phyloP scores from a whole-genome alignment of 1,140 invertebrate genomes.

The Saccostrea glomerata region DNA sequence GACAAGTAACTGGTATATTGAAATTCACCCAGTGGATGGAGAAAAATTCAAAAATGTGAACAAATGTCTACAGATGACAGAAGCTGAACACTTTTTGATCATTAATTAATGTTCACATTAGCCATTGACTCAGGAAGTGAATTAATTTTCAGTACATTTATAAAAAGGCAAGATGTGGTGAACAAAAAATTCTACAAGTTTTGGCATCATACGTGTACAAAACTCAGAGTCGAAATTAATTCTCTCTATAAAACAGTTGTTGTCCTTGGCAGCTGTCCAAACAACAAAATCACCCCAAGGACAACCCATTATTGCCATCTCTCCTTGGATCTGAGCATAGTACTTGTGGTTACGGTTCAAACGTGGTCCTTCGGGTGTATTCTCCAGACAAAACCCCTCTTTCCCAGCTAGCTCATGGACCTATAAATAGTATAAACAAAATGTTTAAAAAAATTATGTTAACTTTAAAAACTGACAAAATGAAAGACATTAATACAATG shows the following conservation, averaged over 20 bases:
- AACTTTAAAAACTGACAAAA: not conserved
- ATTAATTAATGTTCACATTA: no score
- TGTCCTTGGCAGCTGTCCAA: constrained; percentile 31
- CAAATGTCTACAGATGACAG: no score
- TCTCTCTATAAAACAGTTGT: constrained; percentile 42
- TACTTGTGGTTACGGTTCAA: constrained; percentile 20
- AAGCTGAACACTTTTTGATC: no score
- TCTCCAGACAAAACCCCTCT: not conserved
- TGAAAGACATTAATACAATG: not conserved
- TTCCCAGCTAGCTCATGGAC: not conserved
- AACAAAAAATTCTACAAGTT: constrained; percentile 40
- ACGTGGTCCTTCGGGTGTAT: not conserved
- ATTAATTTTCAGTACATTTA: no score
- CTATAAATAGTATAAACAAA: not conserved
- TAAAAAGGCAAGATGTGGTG: not conserved
- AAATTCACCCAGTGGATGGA: no score
- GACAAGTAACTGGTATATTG: no score
- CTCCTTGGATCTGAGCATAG: constrained; percentile 40
- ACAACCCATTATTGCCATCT: constrained; percentile 26
- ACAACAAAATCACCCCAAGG: constrained; percentile 49
- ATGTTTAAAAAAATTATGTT: not conserved
- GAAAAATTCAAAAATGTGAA: no score
- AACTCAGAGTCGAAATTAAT: constrained; percentile 34
- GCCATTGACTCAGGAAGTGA: no score
- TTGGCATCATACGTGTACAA: not conserved